Evolutionary conservation across 2,113 vertebrate genomes (phyloP).

Genomic region (Sakesphorus luctuosus): DNA sequence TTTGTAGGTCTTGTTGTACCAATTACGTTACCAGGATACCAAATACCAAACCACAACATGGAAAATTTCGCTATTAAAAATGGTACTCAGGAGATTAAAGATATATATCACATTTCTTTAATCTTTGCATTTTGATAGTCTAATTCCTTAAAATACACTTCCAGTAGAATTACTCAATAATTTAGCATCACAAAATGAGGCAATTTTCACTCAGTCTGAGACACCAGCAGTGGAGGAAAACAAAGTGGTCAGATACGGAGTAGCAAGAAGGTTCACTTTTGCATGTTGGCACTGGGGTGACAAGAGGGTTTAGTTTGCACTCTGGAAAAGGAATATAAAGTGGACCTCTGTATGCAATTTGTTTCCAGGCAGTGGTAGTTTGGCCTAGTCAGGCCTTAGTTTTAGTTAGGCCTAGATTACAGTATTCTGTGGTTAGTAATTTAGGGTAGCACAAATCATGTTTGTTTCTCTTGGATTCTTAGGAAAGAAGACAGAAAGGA

Average conservation of each 20-base stretch:
- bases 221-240: background rate
- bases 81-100: background rate
- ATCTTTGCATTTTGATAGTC: background rate
- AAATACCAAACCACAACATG: slow-evolving; percentile 59
- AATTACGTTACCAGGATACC: slow-evolving; percentile 77
- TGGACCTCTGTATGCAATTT: background rate
- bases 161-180: background rate
- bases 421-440: background rate
- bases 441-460: background rate
- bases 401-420: background rate
- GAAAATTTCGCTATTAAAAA: background rate
- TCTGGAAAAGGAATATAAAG: background rate
- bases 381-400: too few relatives aligned
- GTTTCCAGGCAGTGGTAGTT: background rate
- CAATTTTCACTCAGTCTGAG: background rate
- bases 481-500: background rate
- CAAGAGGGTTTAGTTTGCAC: background rate
- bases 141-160: background rate
- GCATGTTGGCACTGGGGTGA: background rate
- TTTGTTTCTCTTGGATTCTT: background rate
- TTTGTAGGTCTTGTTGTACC: slow-evolving; percentile 55
- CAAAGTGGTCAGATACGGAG: background rate
- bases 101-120: background rate
- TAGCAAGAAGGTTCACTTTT: background rate
- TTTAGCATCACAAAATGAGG: background rate